These are phyloP conservation scores for Drosophila virilis DNA, from an alignment of 1,140 invertebrate species.

Conservation along the genomic window DNA sequence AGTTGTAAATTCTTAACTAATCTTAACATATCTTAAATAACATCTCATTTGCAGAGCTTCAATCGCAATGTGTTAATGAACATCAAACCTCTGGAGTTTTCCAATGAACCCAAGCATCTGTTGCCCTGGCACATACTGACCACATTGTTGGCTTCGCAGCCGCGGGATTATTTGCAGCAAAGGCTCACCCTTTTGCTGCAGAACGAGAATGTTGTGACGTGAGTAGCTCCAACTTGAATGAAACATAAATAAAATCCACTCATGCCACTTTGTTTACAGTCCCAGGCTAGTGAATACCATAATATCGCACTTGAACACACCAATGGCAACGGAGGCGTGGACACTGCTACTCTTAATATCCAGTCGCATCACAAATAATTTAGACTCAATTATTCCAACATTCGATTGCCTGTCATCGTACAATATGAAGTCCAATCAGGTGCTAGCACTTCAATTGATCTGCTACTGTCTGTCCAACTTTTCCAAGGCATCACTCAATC, in stretches of 20 bases:
- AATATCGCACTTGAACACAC: constrained; percentile 72
- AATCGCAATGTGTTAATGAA: constrained; percentile 59
- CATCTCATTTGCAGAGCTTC: constrained; percentile 62
- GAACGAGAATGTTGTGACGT: constrained; percentile 54
- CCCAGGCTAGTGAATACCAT: constrained; percentile 60
- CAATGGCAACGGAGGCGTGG: constrained; percentile 82
- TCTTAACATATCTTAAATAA: background rate
- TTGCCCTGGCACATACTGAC: constrained; percentile 80
- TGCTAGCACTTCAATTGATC: constrained; percentile 62
- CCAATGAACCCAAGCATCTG: constrained; percentile 71
- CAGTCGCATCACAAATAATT: constrained; percentile 75
- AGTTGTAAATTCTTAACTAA: too few species aligned
- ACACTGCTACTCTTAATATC: constrained; percentile 61
- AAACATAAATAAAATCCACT: background rate
- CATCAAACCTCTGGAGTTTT: constrained; percentile 69
- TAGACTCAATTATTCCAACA: constrained; percentile 65
- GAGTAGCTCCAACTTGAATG: background rate
- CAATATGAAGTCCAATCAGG: constrained; percentile 69
- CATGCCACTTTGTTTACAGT: constrained; percentile 34
- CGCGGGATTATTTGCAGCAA: constrained; percentile 70
- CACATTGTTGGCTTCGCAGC: constrained; percentile 60
- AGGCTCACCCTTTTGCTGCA: constrained; percentile 52
- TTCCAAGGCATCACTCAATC: constrained; percentile 72
- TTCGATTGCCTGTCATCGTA: constrained; percentile 67
- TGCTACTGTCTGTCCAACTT: constrained; percentile 58